Percentiles rank a stretch among this genome's conserved stretches.
Evolutionary conservation across 2,113 vertebrate genomes (phyloP).

Genomic region (Poicephalus meyeri): DNA sequence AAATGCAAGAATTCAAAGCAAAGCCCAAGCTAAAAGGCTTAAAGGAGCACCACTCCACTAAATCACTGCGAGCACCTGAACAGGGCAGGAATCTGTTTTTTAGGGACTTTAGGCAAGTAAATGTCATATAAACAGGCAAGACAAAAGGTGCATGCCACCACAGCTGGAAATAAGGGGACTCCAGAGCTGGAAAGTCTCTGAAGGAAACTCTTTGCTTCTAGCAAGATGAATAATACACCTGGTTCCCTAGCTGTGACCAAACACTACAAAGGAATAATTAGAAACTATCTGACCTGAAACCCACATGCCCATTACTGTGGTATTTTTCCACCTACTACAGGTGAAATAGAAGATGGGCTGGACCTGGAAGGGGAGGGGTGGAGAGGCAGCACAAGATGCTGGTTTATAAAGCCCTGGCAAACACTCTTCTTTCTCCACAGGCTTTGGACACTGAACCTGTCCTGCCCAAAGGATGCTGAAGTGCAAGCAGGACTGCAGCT

Average conservation of each 20-base stretch:
- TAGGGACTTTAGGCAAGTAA: neutral
- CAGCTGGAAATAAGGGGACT: neutral
- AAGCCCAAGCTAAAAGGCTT: neutral
- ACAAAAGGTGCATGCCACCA: neutral
- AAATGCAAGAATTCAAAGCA: neutral
- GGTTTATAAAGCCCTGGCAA: conserved; percentile 68
- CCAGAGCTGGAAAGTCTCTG: neutral
- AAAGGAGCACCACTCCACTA: neutral
- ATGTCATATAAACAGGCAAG: neutral
- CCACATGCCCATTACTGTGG: conserved; percentile 65
- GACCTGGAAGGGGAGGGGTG: conserved; percentile 60
- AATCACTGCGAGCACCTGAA: neutral
- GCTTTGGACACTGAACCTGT: conserved; percentile 35
- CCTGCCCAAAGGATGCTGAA: conserved; percentile 62
- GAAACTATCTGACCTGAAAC: conserved; percentile 73
- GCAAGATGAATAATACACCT: conserved; percentile 47
- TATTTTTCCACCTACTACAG: conserved; percentile 71
- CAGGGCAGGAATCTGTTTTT: neutral
- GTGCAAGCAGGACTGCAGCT: conserved; percentile 58
- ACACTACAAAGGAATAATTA: conserved; percentile 68
- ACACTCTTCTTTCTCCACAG: conserved; percentile 44
- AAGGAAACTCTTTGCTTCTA: conserved; percentile 47
- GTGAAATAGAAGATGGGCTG: conserved; percentile 71
- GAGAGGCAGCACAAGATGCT: conserved; percentile 55
- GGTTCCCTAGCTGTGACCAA: conserved; percentile 49